Evolutionary conservation across 2,113 vertebrate species (phyloP), one percentile per base, ranked within the genome.

Genomic region (Stigmatopora argus): DNA sequence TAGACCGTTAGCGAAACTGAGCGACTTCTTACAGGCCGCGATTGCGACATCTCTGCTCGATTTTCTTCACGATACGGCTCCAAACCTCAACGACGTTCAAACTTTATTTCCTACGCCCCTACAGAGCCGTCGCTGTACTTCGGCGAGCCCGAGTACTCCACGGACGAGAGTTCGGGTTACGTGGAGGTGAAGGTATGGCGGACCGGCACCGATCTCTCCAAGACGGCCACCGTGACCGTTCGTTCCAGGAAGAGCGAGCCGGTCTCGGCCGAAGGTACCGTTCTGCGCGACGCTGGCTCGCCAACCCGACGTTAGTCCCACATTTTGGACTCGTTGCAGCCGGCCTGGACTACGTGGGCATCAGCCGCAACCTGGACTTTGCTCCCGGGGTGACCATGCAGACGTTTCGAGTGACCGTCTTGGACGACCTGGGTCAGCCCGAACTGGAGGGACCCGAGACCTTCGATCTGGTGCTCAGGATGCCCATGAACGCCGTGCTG

Each of bases 361-460:
- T 97, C 46, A 93, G 88, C 74, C 80, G 51, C 72, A 94, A 93
- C 68, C 82, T 95, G 71, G 90, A 93, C 82, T 97, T 96, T 75
- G 86, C 89, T 31, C 92, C 91, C 0, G 93, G 92, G 12, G 90
- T 93, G 26, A 90, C 82, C 2, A 84, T 91, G 90, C 92, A 93
- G 84, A 92, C 88, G 0, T 91, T 95, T 67, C 87, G 57, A 44
- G 92, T 94, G 64, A 93, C 88, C n/a, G 92, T 94, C 70, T 86
- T 94, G 59, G 90, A 93, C 74, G 93, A 94, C 71, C 77, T 91
- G 76, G 89, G 87, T 18, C 90, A 92, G 68, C 92, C 93, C 0
- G 71, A 91, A 76, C 84, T 93, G 57, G 93, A 97, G 76, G 93
- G 94, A 0, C 87, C 53, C 0, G 91, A 94, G 86, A 92, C 70